Evolutionary conservation across 2,888 invertebrate genomes (phyloP), one percentile per base, ranked within the genome.

Genomic region (Ophioninae sp.): DNA sequence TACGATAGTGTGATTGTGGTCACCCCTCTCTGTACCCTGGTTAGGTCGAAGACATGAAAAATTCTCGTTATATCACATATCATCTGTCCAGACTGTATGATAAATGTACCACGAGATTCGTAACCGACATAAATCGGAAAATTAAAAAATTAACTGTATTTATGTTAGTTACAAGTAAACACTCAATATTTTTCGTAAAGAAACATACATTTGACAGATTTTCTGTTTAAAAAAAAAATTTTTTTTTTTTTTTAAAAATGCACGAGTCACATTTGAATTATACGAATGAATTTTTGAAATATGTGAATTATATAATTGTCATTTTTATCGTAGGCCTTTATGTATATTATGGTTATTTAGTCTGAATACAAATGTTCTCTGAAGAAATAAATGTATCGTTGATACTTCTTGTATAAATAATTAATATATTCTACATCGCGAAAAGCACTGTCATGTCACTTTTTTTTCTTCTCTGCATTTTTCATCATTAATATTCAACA

Each of bases 1-100:
- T 37, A 41, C 39, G 39, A 67, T 75, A 63, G 63, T 75, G 23
- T 22, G 59, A 63, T 37, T 73, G 56, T 41, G 67, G 41, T 68
- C 23, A 10, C 41, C 23, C 76, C 41, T 73, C 22, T 51, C 51
- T 58, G 41, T 68, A 37, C 13, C 59, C 7, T 59, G 39, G 41
- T 41, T 39, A 44, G 59, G 5, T 22, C n/a, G 13, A 67, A 41
- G 58, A 67, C 22, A 30, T 22, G 56, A 64, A 64, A 71, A 74
- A 30, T 44, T 37, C 41, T 61, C 59, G 39, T 39, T 61, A 22
- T 8, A 51, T 51, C 51, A 51, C 17, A 51, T 51, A 51, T 51
- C 51, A 17, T 51, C 51, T 51, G 17, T 51, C 17, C 17, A 51
- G 51, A 51, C 17, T 51, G 17, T 10, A 10, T 51, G 13, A 5